Evolutionary conservation across 2,888 invertebrate species (phyloP), one percentile per base, ranked within the genome.

Genomic region (Lacanobia wlatinum): DNA sequence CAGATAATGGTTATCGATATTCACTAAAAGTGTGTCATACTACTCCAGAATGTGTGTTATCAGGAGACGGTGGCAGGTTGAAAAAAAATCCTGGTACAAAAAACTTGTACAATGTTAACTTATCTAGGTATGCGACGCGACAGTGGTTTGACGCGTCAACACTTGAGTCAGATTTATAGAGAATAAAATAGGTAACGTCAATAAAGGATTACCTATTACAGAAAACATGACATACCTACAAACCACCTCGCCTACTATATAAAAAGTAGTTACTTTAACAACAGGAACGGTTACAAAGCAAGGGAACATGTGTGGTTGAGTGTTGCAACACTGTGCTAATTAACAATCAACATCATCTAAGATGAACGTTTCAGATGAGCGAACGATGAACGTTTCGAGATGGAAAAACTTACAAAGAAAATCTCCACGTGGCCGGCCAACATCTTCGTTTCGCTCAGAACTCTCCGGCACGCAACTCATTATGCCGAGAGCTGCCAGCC

Each of bases 21-120:
- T 86, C 87, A 88, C 85, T 78, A 71, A 87, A 94, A 92, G 91
- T 94, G 92, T 94, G 94, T 94, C 94, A 92, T 72, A 70, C 88
- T 34, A 88, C 87, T 88, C 72, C 71, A 87, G 74, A 85, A 85
- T 80, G 76, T 85, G 68, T 83, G 89, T 89, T 91, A 89, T 90
- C 87, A 72, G 76, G 70, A 86, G 83, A 77, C 76, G 70, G 85
- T 82, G 81, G 84, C 89, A 92, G 91, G 91, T 91, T 83, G 86
- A 83, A 89, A 81, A 87, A 85, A 79, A 72, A 70, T 43, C 66
- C 67, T 70, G 67, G 64, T 75, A 80, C 76, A 83, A 72, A 75
- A 67, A 84, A 67, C 72, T 66, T 73, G 76, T 61, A 75, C 77
- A 83, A 85, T 83, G 62, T 74, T 71, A 73, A 71, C 74, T 82